Evolutionary conservation across 2,113 vertebrate species (phyloP).

Genomic region (Perognathus longimembris): DNA sequence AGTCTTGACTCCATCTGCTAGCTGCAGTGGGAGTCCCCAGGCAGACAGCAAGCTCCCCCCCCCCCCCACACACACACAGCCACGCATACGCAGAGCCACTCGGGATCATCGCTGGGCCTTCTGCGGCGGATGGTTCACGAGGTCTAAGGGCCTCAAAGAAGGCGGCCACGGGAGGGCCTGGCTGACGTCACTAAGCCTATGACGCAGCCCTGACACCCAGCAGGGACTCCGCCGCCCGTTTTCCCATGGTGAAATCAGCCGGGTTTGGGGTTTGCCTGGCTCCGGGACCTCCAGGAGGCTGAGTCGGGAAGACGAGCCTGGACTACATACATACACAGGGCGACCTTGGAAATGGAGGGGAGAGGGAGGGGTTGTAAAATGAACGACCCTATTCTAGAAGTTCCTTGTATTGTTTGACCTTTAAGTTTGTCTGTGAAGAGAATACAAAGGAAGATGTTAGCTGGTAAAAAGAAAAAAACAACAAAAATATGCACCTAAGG

Average conservation of each 20-base stretch:
- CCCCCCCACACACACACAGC: too few relatives aligned
- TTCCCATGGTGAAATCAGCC: too few relatives aligned
- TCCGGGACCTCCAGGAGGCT: too few relatives aligned
- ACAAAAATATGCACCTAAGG: not conserved
- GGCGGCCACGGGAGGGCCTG: not conserved
- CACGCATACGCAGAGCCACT: not conserved
- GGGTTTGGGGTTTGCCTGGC: too few relatives aligned
- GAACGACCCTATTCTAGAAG: not conserved
- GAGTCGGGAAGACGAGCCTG: too few relatives aligned
- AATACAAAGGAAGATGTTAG: not conserved
- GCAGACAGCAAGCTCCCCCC: constrained; percentile 33
- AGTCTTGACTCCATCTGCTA: constrained; percentile 39
- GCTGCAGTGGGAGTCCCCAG: not conserved
- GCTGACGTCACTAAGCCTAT: not conserved
- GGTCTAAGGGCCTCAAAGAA: not conserved
- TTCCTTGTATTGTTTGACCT: not conserved
- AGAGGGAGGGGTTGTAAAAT: not conserved
- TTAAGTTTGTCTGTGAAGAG: not conserved
- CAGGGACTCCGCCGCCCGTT: not conserved
- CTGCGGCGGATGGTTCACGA: not conserved
- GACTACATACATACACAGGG: too few relatives aligned
- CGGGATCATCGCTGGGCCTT: fast-evolving
- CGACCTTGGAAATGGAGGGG: too few relatives aligned
- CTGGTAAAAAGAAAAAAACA: not conserved
- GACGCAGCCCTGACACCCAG: not conserved